Percentiles rank a stretch among this genome's conserved stretches.
Evolutionary conservation across 2,888 invertebrate species (phyloP).

Genomic region (Drosophila parthenogenetica): DNA sequence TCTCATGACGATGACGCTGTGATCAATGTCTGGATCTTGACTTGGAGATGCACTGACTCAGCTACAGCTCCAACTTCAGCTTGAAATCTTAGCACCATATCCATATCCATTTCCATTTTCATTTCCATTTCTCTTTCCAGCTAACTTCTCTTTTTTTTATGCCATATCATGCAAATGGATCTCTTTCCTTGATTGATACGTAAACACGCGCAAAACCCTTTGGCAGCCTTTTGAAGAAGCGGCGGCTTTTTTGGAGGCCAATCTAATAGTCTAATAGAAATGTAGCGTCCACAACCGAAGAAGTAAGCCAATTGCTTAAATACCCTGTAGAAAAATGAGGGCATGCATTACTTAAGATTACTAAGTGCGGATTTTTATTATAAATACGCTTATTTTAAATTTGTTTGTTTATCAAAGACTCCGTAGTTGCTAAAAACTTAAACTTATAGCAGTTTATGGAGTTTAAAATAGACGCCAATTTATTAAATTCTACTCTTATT

Average conservation of each 20-base stretch:
- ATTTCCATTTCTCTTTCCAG: slow-evolving; percentile 42
- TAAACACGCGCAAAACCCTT: slow-evolving; percentile 75
- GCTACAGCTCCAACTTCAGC: slow-evolving; percentile 23
- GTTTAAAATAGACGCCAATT: no score
- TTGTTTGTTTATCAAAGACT: no score
- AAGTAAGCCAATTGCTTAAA: slow-evolving; percentile 33
- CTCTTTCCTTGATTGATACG: slow-evolving; percentile 74
- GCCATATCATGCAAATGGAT: slow-evolving; percentile 75
- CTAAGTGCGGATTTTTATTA: background rate
- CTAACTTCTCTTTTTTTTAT: slow-evolving; percentile 54
- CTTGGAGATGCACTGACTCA: slow-evolving; percentile 55
- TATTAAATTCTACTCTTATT: no score
- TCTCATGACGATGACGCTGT: slow-evolving; percentile 73
- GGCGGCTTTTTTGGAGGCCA: slow-evolving; percentile 39
- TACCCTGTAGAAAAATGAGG: background rate
- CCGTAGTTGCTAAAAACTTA: no score
- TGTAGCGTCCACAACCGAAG: slow-evolving; percentile 24
- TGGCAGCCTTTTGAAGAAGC: slow-evolving; percentile 55
- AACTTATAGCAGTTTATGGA: no score
- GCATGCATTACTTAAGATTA: background rate
- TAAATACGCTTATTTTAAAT: background rate
- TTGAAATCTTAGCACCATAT: slow-evolving; percentile 14
- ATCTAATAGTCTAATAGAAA: slow-evolving; percentile 47
- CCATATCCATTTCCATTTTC: slow-evolving; percentile 37
- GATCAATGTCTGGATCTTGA: slow-evolving; percentile 58